Evolutionary conservation across 1,140 invertebrate genomes (phyloP).

Genomic region (Rhopalosiphum padi): DNA sequence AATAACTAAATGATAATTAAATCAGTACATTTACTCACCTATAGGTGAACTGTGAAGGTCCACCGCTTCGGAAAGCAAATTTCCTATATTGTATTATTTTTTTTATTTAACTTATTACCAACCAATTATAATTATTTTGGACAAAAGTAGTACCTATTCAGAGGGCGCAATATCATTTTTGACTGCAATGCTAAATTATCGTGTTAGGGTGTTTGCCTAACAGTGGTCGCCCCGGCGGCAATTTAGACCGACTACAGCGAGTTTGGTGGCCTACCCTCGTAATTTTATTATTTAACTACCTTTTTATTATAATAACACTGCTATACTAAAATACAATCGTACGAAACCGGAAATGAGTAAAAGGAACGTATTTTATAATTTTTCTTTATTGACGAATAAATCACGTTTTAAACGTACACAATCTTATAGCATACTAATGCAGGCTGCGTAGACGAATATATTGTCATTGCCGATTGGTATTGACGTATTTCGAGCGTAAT

Average conservation of each 20-base stretch:
- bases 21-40: not conserved
- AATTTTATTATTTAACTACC: not conserved
- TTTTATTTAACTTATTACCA: not conserved
- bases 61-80: not conserved
- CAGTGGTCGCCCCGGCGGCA: not conserved
- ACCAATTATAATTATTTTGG: not conserved
- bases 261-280: constrained; percentile 37
- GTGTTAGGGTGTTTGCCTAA: not conserved
- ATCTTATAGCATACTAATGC: not conserved
- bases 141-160: not conserved
- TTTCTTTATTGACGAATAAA: not conserved
- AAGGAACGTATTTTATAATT: not conserved
- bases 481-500: not conserved
- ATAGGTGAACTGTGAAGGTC: not conserved
- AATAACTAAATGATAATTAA: not conserved
- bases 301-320: too few relatives aligned
- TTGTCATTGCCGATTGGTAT: too few relatives aligned
- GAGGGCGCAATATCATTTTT: not conserved
- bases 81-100: not conserved
- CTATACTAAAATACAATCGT: not conserved
- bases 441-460: not conserved
- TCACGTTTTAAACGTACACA: not conserved
- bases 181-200: not conserved
- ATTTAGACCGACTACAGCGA: not conserved
- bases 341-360: not conserved